Percentiles rank a stretch among this genome's conserved stretches.
Conservation (phyloP, 2,888 invertebrate species). For the Brachyopa scutellaris region DNA sequence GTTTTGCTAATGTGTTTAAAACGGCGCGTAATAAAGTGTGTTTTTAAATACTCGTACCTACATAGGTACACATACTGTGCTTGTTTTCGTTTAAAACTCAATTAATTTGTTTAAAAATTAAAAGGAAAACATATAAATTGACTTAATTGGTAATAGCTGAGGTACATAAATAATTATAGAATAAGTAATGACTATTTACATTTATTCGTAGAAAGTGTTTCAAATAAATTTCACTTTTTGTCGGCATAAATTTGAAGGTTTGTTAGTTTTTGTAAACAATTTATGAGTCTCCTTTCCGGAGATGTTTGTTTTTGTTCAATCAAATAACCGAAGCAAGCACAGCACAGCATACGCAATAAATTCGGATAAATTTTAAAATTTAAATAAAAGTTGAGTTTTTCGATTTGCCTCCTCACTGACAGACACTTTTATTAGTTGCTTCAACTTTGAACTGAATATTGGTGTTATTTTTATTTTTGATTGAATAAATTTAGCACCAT, state of each 20-base stretch:
- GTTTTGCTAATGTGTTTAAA: no score
- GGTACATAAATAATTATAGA: neutral
- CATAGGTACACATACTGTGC: no score
- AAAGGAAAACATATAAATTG: conserved; percentile 36
- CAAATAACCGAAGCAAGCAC: neutral
- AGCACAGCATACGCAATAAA: neutral
- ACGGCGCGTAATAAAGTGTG: neutral
- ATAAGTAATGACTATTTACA: neutral
- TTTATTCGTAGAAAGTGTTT: neutral
- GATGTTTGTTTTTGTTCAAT: conserved; percentile 20
- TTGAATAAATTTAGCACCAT: neutral
- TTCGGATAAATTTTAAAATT: no score
- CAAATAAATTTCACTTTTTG: conserved; percentile 15
- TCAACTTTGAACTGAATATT: conserved; percentile 16
- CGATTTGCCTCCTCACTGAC: neutral
- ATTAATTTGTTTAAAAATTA: neutral
- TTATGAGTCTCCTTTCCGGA: conserved; percentile 1
- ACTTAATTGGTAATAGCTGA: neutral
- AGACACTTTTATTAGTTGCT: conserved; percentile 23
- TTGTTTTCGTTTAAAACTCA: neutral
- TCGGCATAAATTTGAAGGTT: neutral
- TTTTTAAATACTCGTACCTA: no score
- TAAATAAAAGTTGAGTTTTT: conserved; percentile 18
- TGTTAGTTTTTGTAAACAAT: conserved; percentile 9
- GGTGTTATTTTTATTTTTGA: neutral